Evolutionary conservation across 2,888 invertebrate species (phyloP).

Genomic region (Perizoma flavofasciatum): DNA sequence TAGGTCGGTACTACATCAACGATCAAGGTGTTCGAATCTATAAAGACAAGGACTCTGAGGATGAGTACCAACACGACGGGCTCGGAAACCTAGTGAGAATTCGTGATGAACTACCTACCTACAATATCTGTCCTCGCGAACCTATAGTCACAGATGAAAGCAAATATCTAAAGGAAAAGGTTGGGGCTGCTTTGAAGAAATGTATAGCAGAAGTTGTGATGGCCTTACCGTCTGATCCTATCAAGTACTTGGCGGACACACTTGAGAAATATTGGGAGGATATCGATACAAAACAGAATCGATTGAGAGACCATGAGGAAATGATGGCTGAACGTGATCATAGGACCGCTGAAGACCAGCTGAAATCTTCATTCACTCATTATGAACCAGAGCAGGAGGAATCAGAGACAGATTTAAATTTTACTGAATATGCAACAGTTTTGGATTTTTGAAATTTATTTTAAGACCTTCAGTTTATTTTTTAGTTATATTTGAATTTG

Average conservation of each 20-base stretch:
- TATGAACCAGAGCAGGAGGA: conserved; percentile 20
- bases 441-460: conserved; percentile 11
- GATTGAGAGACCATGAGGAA: conserved; percentile 30
- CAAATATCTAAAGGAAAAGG: conserved; percentile 44
- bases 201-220: conserved; percentile 53
- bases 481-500: neutral
- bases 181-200: conserved; percentile 49
- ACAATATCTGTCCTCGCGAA: conserved; percentile 30
- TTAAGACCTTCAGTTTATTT: conserved; percentile 4
- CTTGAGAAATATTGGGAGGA: conserved; percentile 44
- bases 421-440: conserved; percentile 15
- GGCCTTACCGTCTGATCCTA: conserved; percentile 52
- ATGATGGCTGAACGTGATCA: conserved; percentile 35
- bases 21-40: conserved; percentile 42
- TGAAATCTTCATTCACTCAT: conserved; percentile 12
- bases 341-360: conserved; percentile 8
- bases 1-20: conserved; percentile 47
- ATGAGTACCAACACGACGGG: conserved; percentile 44
- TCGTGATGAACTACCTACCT: conserved; percentile 13
- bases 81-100: conserved; percentile 46
- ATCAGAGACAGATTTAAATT: conserved; percentile 23
- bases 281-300: conserved; percentile 29
- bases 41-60: conserved; percentile 34
- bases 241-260: conserved; percentile 46
- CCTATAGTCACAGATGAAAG: conserved; percentile 43